A percentile compares a stretch with the other conserved stretches of the same genome.
These are phyloP conservation scores for Cryptoleucopteryx plumbea DNA, from an alignment of 2,113 vertebrate genomes.

Conservation along the genomic window DNA sequence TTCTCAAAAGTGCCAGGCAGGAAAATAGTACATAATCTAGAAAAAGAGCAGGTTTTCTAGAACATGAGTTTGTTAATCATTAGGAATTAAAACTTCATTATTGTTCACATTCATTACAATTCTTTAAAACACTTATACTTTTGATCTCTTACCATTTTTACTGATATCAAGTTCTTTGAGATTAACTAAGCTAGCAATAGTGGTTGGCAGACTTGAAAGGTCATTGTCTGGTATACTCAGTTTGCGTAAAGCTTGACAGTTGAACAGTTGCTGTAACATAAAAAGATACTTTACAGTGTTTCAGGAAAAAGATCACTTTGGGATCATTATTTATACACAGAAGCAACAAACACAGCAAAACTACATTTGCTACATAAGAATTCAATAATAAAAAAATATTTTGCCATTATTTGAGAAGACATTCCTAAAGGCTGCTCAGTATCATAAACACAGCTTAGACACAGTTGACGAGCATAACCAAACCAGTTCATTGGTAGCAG, in stretches of 20 bases:
- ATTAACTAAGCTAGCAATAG: conserved; percentile 96
- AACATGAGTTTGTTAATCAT: accelerated
- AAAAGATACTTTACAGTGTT: conserved; percentile 5
- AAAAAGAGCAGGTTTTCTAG: background rate
- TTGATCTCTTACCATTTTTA: conserved; percentile 90
- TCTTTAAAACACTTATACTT: background rate
- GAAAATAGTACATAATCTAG: background rate
- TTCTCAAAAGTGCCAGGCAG: background rate
- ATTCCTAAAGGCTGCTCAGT: background rate
- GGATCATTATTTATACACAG: background rate
- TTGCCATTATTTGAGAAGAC: background rate
- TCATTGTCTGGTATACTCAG: conserved; percentile 98
- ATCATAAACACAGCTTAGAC: background rate
- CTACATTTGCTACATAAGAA: accelerated
- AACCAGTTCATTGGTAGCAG: accelerated
- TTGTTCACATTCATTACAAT: background rate
- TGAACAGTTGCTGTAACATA: conserved; percentile 93
- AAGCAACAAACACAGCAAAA: background rate
- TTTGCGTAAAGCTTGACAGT: conserved; percentile 95
- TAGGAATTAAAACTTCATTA: background rate
- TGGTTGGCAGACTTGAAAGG: conserved; percentile 92
- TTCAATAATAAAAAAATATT: too few species aligned
- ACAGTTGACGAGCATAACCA: accelerated
- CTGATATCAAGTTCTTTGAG: conserved; percentile 99
- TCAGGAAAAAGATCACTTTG: background rate